Evolutionary conservation across 92 coral and sea anemone species (phyloP).

Genomic region (Desmophyllum pertusum): DNA sequence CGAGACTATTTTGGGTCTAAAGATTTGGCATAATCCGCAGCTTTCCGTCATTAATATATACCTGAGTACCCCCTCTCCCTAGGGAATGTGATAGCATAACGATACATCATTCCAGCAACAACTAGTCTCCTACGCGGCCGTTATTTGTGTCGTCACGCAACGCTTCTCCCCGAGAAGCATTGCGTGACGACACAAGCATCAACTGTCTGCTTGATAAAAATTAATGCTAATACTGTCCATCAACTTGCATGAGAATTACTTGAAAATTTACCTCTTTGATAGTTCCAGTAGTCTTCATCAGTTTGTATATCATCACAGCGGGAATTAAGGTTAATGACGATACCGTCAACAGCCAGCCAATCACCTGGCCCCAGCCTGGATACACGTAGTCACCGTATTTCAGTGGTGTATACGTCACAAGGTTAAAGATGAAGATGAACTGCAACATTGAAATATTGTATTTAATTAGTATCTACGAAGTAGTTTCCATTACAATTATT

Average conservation of each 20-base stretch:
- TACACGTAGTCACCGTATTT: constrained; percentile 48
- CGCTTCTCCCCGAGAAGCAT: too few relatives aligned
- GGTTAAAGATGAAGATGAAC: constrained; percentile 15
- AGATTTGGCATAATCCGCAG: too few relatives aligned
- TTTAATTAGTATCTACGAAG: neutral
- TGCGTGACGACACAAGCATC: too few relatives aligned
- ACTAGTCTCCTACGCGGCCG: too few relatives aligned
- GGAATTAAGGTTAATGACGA: constrained; percentile 26
- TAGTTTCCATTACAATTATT: too few relatives aligned
- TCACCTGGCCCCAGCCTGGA: constrained; percentile 43
- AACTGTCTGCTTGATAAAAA: too few relatives aligned
- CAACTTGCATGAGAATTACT: neutral
- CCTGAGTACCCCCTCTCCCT: too few relatives aligned
- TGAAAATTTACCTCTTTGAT: neutral
- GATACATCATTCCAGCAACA: too few relatives aligned
- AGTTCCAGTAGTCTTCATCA: constrained; percentile 20
- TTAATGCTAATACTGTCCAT: neutral
- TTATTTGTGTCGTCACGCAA: too few relatives aligned
- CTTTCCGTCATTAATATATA: too few relatives aligned
- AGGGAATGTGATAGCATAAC: too few relatives aligned
- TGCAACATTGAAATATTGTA: neutral
- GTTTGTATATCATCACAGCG: constrained; percentile 34
- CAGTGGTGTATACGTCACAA: constrained; percentile 55
- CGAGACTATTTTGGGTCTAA: too few relatives aligned
- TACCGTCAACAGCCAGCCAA: constrained; percentile 41